Evolutionary conservation across 2,888 invertebrate species (phyloP).

Genomic region (Stegana nigrithorax): DNA sequence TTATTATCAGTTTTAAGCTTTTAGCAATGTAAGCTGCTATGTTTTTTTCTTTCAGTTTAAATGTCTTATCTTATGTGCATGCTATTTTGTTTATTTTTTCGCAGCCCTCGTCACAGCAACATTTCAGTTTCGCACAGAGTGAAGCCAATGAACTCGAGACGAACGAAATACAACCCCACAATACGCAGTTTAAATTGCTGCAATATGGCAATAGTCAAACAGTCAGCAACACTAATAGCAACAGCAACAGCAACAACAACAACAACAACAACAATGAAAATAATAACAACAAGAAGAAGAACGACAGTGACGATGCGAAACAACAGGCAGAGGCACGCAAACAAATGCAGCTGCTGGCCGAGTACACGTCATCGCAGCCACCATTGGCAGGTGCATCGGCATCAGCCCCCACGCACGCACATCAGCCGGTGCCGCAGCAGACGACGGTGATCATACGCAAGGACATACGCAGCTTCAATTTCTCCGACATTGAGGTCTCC

Average conservation of each 20-base stretch:
- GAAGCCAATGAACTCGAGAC: constrained; percentile 46
- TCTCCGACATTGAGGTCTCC: constrained; percentile 66
- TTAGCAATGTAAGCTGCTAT: neutral
- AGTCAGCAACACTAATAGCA: constrained; percentile 18
- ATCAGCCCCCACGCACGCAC: constrained; percentile 12
- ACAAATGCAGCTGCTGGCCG: constrained; percentile 20
- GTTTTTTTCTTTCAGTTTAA: neutral
- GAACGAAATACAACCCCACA: constrained; percentile 17
- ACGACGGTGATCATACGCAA: constrained; percentile 68
- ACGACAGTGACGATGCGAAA: constrained; percentile 3
- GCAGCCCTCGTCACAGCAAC: constrained; percentile 43
- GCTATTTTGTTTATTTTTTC: constrained; percentile 6
- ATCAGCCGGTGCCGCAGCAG: constrained; percentile 37
- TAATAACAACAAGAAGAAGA: constrained; percentile 19
- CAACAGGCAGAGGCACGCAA: constrained; percentile 8
- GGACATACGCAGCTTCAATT: constrained; percentile 67
- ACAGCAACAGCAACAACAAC: constrained; percentile 1
- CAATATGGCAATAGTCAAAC: constrained; percentile 22
- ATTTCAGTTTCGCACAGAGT: constrained; percentile 26
- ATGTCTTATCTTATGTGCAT: neutral
- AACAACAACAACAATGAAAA: neutral
- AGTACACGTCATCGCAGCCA: constrained; percentile 35
- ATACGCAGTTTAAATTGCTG: constrained; percentile 19
- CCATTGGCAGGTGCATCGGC: constrained; percentile 30
- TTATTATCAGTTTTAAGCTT: constrained; percentile 17